Conservation (phyloP, 2,888 invertebrate species). For the Neoaliturus tenellus region DNA sequence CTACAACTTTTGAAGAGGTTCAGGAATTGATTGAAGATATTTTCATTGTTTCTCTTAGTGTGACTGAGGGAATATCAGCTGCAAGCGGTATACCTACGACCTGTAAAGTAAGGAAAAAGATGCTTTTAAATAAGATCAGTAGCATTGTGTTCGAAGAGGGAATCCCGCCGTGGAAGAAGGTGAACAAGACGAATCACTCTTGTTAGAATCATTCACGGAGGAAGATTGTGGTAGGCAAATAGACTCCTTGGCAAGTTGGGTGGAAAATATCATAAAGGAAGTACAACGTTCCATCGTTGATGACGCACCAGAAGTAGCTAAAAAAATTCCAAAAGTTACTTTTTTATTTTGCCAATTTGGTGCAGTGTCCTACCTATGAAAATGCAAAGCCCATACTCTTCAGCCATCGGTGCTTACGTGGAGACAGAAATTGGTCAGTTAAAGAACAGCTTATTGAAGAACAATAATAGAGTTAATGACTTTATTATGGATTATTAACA, state of each 20-base stretch:
- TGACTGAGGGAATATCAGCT: neutral
- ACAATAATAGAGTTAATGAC: neutral
- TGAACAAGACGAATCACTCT: neutral
- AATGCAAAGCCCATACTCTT: constrained; percentile 3
- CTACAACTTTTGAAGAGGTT: neutral
- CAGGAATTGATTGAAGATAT: neutral
- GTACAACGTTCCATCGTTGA: neutral
- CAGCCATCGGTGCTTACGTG: neutral
- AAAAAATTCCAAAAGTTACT: neutral
- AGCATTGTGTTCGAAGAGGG: neutral
- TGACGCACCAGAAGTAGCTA: neutral
- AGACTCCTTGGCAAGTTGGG: neutral
- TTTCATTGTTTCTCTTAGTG: neutral
- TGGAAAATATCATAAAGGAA: neutral
- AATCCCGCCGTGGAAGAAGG: neutral
- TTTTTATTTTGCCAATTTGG: too few species aligned
- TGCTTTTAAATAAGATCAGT: neutral
- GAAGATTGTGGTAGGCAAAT: neutral
- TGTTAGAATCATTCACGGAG: neutral
- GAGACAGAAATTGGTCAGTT: neutral
- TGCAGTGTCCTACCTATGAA: neutral
- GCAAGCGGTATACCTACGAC: neutral
- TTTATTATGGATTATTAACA: neutral
- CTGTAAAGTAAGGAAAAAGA: neutral
- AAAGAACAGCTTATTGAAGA: neutral